Evolutionary conservation across 2,113 vertebrate species (phyloP).

Genomic region (Eulacestoma nigropectus): DNA sequence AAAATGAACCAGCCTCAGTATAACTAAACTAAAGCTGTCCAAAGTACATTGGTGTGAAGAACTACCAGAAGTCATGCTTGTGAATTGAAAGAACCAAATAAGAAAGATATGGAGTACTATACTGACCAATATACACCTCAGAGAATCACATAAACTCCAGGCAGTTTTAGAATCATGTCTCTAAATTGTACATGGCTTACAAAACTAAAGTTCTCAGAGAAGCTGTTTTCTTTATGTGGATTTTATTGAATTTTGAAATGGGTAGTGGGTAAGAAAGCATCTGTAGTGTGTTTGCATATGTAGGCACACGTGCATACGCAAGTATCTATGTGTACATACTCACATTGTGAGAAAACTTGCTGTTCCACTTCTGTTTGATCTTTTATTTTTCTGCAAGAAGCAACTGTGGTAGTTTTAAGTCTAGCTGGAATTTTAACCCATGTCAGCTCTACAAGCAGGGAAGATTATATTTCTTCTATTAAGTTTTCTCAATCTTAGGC

Average conservation of each 20-base stretch:
- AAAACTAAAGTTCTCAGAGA: not conserved
- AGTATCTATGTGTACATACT: not conserved
- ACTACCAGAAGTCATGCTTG: not conserved
- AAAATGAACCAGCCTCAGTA: not conserved
- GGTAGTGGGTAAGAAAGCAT: not conserved
- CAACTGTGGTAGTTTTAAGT: not conserved
- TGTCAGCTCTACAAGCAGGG: not conserved
- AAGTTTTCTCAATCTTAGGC: not conserved
- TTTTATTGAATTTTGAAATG: not conserved
- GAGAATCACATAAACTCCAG: not conserved
- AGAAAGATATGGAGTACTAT: not conserved
- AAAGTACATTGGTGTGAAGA: not conserved
- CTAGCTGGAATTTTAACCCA: not conserved
- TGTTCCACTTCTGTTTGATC: not conserved
- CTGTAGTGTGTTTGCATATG: not conserved
- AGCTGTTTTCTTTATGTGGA: not conserved
- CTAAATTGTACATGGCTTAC: not conserved
- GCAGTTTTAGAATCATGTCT: not conserved
- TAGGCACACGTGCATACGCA: fast-evolving
- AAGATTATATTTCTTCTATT: not conserved
- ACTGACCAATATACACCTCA: not conserved
- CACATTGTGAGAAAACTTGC: not conserved
- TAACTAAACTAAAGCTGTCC: not conserved
- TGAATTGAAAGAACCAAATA: not conserved
- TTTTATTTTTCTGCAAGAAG: not conserved